Evolutionary conservation across 2,797 vertebrate genomes (phyloP).

Genomic region (Acipenser oxyrinchus): DNA sequence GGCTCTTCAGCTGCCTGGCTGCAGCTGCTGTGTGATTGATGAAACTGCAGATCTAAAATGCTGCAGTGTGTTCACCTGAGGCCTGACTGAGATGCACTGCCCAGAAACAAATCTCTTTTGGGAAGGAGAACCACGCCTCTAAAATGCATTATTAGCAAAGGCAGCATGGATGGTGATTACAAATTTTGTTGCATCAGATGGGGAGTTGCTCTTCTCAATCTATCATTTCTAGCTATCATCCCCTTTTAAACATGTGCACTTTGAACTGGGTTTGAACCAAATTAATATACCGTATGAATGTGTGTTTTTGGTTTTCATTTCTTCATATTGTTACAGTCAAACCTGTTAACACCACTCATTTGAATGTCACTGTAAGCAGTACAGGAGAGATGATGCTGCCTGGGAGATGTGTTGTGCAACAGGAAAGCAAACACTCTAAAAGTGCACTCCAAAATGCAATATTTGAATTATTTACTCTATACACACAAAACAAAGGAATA

Average conservation of each 20-base stretch:
- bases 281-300: too few relatives aligned
- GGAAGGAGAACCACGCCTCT: constrained; percentile 7
- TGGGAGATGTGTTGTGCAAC: too few relatives aligned
- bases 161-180: not conserved
- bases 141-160: constrained; percentile 10
- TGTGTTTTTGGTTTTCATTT: too few relatives aligned
- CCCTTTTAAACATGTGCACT: not conserved
- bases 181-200: not conserved
- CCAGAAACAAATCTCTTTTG: constrained; percentile 5
- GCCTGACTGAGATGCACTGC: constrained; percentile 11
- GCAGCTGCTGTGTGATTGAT: constrained; percentile 31
- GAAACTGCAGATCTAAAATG: constrained; percentile 22
- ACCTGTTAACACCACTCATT: too few relatives aligned
- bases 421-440: too few relatives aligned
- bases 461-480: too few relatives aligned
- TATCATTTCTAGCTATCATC: constrained; percentile 8
- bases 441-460: too few relatives aligned
- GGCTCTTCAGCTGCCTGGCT: constrained; percentile 20
- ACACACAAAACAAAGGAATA: too few relatives aligned
- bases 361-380: too few relatives aligned
- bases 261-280: too few relatives aligned
- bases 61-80: constrained; percentile 23
- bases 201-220: constrained; percentile 3
- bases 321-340: too few relatives aligned
- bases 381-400: too few relatives aligned